Conservation (phyloP, 2,888 invertebrate genomes). For the Leuctra nigra region DNA sequence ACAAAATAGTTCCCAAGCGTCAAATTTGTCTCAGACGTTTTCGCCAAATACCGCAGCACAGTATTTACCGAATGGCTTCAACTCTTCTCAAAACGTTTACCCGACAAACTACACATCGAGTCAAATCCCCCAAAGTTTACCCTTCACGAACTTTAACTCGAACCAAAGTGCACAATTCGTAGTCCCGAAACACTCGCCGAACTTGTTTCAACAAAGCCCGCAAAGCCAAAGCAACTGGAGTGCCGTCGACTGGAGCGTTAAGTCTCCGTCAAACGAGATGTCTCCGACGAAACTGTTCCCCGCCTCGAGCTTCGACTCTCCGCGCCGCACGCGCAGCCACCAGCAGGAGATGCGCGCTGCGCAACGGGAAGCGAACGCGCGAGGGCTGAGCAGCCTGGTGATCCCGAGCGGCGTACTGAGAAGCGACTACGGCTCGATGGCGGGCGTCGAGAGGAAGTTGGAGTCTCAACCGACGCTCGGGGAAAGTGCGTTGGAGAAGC, state of each 20-base stretch:
- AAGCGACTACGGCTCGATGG: not conserved
- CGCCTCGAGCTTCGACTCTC: constrained; percentile 9
- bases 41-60: not conserved
- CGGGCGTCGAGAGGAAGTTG: not conserved
- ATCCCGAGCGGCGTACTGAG: not conserved
- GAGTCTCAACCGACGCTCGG: not conserved
- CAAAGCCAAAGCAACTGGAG: not conserved
- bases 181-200: too few relatives aligned
- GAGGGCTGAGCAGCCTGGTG: too few relatives aligned
- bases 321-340: constrained; percentile 1
- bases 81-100: too few relatives aligned
- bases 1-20: not conserved
- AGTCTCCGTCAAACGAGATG: too few relatives aligned
- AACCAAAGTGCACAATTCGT: too few relatives aligned
- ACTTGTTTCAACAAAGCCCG: too few relatives aligned
- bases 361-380: not conserved
- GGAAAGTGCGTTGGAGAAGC: not conserved
- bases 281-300: constrained; percentile 8
- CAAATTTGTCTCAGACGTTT: too few relatives aligned
- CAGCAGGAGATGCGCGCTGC: constrained; percentile 15
- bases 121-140: too few relatives aligned
- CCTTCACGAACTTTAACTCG: too few relatives aligned
- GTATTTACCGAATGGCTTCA: too few relatives aligned
- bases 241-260: not conserved
- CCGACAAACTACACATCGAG: too few relatives aligned